These are phyloP conservation scores for Hypselothyrea guttata DNA, from an alignment of 2,888 invertebrate genomes.

Conservation along the genomic window DNA sequence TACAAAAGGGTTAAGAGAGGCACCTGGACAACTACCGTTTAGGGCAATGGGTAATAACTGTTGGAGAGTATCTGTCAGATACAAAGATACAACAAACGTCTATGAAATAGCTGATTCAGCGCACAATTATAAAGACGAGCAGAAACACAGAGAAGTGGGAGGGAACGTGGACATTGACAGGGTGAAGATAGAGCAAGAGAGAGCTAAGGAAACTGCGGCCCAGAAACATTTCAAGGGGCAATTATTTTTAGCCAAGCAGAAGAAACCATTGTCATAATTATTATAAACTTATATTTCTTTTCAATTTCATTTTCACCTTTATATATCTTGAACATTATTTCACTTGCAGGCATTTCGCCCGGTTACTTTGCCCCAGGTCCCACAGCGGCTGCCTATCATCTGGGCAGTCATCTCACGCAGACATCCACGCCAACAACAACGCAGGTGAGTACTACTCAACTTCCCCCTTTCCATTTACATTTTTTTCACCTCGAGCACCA, in stretches of 20 bases:
- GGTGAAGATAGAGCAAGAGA: conserved; percentile 53
- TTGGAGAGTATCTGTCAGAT: conserved; percentile 51
- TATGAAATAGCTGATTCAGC: conserved; percentile 79
- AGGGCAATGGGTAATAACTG: conserved; percentile 69
- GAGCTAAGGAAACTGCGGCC: conserved; percentile 59
- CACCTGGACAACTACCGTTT: conserved; percentile 69
- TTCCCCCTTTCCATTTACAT: neutral
- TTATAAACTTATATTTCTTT: conserved; percentile 38
- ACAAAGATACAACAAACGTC: conserved; percentile 33
- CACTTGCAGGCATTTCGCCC: conserved; percentile 81
- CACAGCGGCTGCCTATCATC: conserved; percentile 82
- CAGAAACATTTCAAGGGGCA: conserved; percentile 76
- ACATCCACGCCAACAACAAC: conserved; percentile 81
- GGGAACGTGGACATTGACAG: too few species aligned
- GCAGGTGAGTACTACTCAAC: conserved; percentile 79
- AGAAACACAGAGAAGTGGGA: neutral
- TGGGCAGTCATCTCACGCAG: conserved; percentile 82
- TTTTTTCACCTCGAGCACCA: too few species aligned
- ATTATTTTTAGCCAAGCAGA: conserved; percentile 72
- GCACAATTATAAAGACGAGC: conserved; percentile 66
- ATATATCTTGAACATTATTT: conserved; percentile 14
- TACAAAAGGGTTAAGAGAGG: conserved; percentile 56
- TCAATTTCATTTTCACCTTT: conserved; percentile 1
- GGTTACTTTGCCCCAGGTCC: conserved; percentile 83
- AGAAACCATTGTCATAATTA: conserved; percentile 53